Evolutionary conservation across 2,888 invertebrate genomes (phyloP).

Genomic region (Luperina nickerlii): DNA sequence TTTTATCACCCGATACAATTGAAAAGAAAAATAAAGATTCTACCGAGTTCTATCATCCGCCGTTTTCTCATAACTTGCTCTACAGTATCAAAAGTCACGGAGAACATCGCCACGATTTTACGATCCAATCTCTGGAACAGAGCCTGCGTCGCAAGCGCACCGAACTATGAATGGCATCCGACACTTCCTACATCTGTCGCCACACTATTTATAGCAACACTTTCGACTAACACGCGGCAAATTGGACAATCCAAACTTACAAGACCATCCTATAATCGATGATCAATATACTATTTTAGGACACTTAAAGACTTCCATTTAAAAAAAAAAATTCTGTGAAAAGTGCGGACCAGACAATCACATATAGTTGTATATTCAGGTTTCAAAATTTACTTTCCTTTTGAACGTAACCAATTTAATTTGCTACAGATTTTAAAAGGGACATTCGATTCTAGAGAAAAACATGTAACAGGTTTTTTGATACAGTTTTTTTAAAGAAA

Average conservation of each 20-base stretch:
- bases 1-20: neutral
- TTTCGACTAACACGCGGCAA: slow-evolving; percentile 44
- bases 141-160: slow-evolving; percentile 64
- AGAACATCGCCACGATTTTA: slow-evolving; percentile 70
- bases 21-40: neutral
- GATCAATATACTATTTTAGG: slow-evolving; percentile 12
- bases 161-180: slow-evolving; percentile 70
- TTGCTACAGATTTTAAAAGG: slow-evolving; percentile 78
- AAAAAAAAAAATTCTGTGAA: slow-evolving; percentile 14
- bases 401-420: slow-evolving; percentile 73
- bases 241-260: slow-evolving; percentile 37
- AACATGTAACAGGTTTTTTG: slow-evolving; percentile 77
- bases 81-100: slow-evolving; percentile 36
- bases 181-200: slow-evolving; percentile 67
- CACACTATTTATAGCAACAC: slow-evolving; percentile 53
- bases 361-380: slow-evolving; percentile 67
- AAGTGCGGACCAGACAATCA: slow-evolving; percentile 39
- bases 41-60: slow-evolving; percentile 19
- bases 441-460: slow-evolving; percentile 78
- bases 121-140: slow-evolving; percentile 71
- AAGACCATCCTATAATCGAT: slow-evolving; percentile 25
- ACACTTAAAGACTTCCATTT: neutral
- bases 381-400: slow-evolving; percentile 71
- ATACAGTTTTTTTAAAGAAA: slow-evolving; percentile 81
- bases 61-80: slow-evolving; percentile 29